phyloP scores from a whole-genome alignment of 2,113 vertebrate species.

The Sylvia atricapilla region DNA sequence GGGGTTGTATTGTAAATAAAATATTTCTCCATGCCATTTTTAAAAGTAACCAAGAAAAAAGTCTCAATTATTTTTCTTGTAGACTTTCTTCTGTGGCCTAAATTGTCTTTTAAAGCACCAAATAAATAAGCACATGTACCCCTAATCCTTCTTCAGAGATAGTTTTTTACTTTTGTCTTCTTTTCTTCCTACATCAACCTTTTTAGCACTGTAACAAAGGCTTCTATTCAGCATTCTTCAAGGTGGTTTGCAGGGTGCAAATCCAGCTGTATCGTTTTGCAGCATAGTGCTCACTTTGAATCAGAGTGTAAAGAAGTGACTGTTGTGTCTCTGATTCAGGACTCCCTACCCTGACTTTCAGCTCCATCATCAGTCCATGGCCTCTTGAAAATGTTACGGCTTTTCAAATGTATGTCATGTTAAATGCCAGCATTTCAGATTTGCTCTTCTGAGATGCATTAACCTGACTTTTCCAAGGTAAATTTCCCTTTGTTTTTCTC shows the following conservation, averaged over 20 bases:
- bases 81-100: neutral
- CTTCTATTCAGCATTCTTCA: neutral
- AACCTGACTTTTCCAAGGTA: neutral
- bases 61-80: neutral
- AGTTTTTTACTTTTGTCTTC: neutral
- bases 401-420: neutral
- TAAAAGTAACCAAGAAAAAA: neutral
- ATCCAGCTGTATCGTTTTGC: neutral
- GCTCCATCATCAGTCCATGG: neutral
- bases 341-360: neutral
- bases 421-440: slow-evolving; percentile 29
- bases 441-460: neutral
- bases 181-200: neutral
- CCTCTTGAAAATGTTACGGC: neutral
- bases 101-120: neutral
- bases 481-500: slow-evolving; percentile 10
- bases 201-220: neutral
- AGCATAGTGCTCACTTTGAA: neutral
- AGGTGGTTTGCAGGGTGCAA: neutral
- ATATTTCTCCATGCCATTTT: neutral
- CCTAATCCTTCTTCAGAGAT: neutral
- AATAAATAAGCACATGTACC: neutral
- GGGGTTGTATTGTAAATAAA: neutral
- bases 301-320: neutral
- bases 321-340: neutral